These are phyloP conservation scores for Palythoa grandis DNA, from an alignment of 92 coral and sea anemone species.

Conservation along the genomic window DNA sequence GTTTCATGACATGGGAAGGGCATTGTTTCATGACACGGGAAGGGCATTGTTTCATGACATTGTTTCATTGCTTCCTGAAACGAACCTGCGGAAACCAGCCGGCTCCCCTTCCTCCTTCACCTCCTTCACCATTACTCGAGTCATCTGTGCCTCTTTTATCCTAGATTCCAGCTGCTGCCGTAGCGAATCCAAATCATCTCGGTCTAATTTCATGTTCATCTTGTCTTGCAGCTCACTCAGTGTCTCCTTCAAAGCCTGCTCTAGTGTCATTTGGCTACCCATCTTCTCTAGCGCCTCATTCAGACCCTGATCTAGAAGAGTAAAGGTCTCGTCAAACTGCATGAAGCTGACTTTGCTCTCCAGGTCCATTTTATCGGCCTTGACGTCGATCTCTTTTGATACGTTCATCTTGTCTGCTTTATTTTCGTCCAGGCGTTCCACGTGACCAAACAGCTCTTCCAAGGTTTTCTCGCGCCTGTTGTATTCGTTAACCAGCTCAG, in stretches of 20 bases:
- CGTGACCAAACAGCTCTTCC: constrained; percentile 62
- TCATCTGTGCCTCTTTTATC: constrained; percentile 83
- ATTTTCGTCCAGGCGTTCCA: constrained; percentile 82
- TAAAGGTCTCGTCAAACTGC: constrained; percentile 92
- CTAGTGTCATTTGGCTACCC: constrained; percentile 90
- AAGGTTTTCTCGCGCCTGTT: constrained; percentile 91
- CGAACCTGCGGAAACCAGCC: constrained; percentile 94
- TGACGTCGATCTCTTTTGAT: constrained; percentile 80
- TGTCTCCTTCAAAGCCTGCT: constrained; percentile 88
- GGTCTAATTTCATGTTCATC: constrained; percentile 78
- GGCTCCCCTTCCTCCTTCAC: constrained; percentile 92
- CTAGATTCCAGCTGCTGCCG: constrained; percentile 84
- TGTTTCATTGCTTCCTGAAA: too few relatives aligned
- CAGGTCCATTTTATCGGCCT: constrained; percentile 92
- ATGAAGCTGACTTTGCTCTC: constrained; percentile 87
- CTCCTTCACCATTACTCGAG: constrained; percentile 70
- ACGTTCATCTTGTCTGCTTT: constrained; percentile 92
- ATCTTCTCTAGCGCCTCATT: constrained; percentile 95
- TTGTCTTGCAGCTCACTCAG: constrained; percentile 81
- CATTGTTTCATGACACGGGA: too few relatives aligned
- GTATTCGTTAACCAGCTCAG: constrained; percentile 93
- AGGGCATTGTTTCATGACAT: too few relatives aligned
- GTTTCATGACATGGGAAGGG: too few relatives aligned
- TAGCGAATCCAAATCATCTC: constrained; percentile 79
- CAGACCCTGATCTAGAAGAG: constrained; percentile 89